Base-by-base conservation (phyloP, 2,888 invertebrate genomes). In the Apotomis betuletana region DNA sequence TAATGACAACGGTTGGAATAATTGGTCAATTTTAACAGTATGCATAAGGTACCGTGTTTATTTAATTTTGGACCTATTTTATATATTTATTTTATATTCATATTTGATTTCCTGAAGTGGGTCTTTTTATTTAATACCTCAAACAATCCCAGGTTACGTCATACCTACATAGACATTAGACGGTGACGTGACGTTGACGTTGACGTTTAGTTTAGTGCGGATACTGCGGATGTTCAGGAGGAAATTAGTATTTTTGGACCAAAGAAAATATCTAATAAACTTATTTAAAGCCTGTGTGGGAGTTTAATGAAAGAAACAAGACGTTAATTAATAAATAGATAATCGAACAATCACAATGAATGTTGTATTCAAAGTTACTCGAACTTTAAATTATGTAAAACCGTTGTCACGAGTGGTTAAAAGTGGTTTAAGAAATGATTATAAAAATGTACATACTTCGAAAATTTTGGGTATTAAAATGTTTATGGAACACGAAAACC, bases 401-500 rank as follows among this genome's bases (percentile, higher is more conserved):
- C 68, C 62, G 4, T 55, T 82, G 13, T 73, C 81, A 44, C 80
- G 80, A 63, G 77, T 70, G 65, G 72, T 76, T 27, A 62, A 52
- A 55, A 72, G 74, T 76, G 71, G 71, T 46, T 57, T 78, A 69
- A 77, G 74, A 75, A 81, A 73, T 75, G 73, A 67, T 64, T 70
- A 70, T 44, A 81, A 82, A 78, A 74, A 75, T 75, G 71, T 90
- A 63, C 83, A 87, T 74, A 77, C 58, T 67, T 82, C 76, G 75
- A 70, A 81, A 38, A 80, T 52, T 54, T 74, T 86, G 61, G 77
- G 75, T 76, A 65, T 75, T n/a, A 89, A 87, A 88, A 87, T 90
- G 85, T 89, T 75, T 75, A 78, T 83, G 78, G 92, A 93, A 81
- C 78, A 84, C 77, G 94, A 94, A 83, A 94, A 91, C 76, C 79